Conservation (phyloP, 2,797 vertebrate species). For the Oryzias dopingdopingensis region DNA sequence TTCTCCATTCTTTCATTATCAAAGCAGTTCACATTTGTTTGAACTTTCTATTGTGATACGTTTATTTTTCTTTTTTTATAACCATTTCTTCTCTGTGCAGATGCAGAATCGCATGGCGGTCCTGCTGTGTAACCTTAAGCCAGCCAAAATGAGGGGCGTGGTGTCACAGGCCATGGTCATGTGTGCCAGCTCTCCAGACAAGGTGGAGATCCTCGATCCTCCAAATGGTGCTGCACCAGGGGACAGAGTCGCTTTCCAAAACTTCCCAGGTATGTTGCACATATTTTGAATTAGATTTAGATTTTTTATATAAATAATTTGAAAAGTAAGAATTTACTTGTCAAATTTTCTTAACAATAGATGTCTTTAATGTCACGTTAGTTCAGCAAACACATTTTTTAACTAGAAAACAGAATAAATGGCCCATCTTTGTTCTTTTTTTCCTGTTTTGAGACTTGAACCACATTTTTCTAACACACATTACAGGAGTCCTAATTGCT, state of each 20-base stretch:
- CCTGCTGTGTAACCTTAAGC: conserved; percentile 94
- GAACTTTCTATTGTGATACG: background rate
- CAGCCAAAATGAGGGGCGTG: conserved; percentile 96
- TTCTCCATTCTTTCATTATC: too few relatives aligned
- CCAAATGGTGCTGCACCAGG: conserved; percentile 86
- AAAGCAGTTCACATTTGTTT: too few relatives aligned
- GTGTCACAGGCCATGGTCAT: conserved; percentile 97
- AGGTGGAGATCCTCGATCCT: conserved; percentile 93
- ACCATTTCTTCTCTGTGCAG: conserved; percentile 63
- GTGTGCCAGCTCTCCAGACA: conserved; percentile 95
- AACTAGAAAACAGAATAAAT: too few relatives aligned
- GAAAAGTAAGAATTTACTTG: background rate
- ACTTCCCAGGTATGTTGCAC: conserved; percentile 83
- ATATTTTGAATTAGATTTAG: background rate
- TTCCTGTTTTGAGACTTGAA: background rate
- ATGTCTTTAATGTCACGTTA: too few relatives aligned
- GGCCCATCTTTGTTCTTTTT: background rate
- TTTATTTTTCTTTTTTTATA: background rate
- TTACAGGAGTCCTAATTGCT: conserved; percentile 28
- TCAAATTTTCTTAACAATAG: too few relatives aligned
- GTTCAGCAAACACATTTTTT: too few relatives aligned
- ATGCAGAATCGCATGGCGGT: conserved; percentile 97
- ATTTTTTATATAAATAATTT: too few relatives aligned
- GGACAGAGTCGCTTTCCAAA: conserved; percentile 89
- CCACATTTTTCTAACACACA: background rate